phyloP scores from a whole-genome alignment of 2,797 vertebrate genomes.

The Hafferia zeledoni region DNA sequence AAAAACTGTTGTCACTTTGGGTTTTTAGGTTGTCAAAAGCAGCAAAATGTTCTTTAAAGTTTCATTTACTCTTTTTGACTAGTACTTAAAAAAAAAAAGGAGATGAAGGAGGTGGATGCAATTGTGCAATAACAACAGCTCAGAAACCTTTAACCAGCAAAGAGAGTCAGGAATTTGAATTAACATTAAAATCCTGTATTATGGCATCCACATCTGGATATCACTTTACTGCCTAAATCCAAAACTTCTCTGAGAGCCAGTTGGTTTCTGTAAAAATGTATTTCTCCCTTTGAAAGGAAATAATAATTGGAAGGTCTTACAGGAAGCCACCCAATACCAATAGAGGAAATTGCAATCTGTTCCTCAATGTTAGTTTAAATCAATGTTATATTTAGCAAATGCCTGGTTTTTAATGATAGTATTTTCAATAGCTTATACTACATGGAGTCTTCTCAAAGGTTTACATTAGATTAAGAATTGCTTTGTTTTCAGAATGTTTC shows the following conservation, averaged over 20 bases:
- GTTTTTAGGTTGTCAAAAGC: neutral
- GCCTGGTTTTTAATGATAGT: slow-evolving; percentile 24
- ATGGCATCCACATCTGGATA: slow-evolving; percentile 59
- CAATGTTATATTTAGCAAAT: slow-evolving; percentile 63
- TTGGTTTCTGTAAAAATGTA: slow-evolving; percentile 57
- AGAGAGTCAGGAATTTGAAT: slow-evolving; percentile 51
- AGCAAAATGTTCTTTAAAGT: neutral
- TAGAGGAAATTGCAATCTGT: slow-evolving; percentile 62
- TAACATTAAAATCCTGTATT: slow-evolving; percentile 26
- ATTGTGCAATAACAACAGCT: neutral
- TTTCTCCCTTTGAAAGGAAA: slow-evolving; percentile 60
- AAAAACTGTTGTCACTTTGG: neutral
- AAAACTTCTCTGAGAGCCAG: slow-evolving; percentile 37
- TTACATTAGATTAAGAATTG: slow-evolving; percentile 60
- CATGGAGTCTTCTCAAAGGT: neutral
- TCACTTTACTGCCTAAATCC: slow-evolving; percentile 41
- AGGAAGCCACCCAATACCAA: slow-evolving; percentile 62
- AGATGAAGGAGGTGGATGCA: neutral
- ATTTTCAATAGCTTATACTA: slow-evolving; percentile 39
- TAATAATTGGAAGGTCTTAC: slow-evolving; percentile 66
- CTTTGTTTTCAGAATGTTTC: slow-evolving; percentile 62
- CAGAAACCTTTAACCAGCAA: neutral
- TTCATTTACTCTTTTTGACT: neutral
- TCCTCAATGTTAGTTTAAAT: slow-evolving; percentile 64
- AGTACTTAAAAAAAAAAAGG: neutral